A percentile compares a stretch with the other conserved stretches of the same genome.
These are phyloP conservation scores for Oeneis ivallda DNA, from an alignment of 2,888 invertebrate genomes.

Conservation along the genomic window DNA sequence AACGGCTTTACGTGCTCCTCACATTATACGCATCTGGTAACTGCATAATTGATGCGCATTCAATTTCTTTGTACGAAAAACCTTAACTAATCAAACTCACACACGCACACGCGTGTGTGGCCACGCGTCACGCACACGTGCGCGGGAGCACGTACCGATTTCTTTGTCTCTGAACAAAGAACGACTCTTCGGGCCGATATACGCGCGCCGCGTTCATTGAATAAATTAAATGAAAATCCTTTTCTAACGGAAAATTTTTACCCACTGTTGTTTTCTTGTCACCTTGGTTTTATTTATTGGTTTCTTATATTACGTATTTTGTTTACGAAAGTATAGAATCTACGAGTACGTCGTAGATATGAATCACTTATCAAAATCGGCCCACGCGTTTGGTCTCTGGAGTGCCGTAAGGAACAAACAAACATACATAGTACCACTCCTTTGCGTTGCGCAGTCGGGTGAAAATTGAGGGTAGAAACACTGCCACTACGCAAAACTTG, in stretches of 20 bases:
- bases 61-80: constrained; percentile 38
- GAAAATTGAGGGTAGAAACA: no score
- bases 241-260: constrained; percentile 28
- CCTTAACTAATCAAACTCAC: constrained; percentile 31
- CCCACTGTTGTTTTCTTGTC: neutral
- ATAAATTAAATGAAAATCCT: constrained; percentile 36
- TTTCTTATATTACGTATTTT: no score
- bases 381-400: no score
- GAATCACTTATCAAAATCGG: no score
- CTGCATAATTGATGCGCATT: constrained; percentile 32
- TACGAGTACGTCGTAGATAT: no score
- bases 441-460: no score
- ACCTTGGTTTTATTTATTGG: constrained; percentile 2
- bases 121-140: constrained; percentile 37
- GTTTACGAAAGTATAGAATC: no score
- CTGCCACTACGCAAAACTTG: no score
- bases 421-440: no score
- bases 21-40: neutral
- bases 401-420: no score
- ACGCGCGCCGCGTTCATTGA: constrained; percentile 19
- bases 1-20: no score
- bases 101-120: constrained; percentile 27
- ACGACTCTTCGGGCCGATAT: constrained; percentile 40
- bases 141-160: constrained; percentile 43
- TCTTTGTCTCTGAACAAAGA: constrained; percentile 54